Conservation (phyloP, 2,113 vertebrate species). For the Phaethon lepturus region DNA sequence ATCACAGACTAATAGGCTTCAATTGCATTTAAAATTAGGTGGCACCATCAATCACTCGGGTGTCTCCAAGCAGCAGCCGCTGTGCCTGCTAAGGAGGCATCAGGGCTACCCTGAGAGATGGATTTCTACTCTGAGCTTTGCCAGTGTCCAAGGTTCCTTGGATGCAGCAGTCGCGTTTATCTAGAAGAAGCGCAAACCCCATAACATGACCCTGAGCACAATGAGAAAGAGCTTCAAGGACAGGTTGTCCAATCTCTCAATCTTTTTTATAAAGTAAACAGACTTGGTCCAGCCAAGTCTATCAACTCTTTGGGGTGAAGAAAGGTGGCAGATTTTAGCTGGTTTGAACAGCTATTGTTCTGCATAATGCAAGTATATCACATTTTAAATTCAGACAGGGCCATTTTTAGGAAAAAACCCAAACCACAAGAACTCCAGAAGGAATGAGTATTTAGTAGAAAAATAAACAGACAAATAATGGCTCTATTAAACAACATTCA, state of each 20-base stretch:
- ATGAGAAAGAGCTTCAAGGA: background rate
- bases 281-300: background rate
- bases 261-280: background rate
- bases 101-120: background rate
- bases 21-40: background rate
- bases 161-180: fast-evolving
- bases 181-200: background rate
- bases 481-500: background rate
- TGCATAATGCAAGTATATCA: background rate
- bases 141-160: background rate
- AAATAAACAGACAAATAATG: background rate
- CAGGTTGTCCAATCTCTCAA: background rate
- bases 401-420: background rate
- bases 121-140: background rate
- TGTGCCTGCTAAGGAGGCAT: background rate
- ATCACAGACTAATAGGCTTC: slow-evolving; percentile 10
- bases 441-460: background rate
- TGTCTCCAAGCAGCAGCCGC: background rate
- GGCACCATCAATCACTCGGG: background rate
- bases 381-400: background rate
- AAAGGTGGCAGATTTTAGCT: background rate
- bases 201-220: background rate
- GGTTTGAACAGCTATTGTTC: background rate
- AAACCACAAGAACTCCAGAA: background rate
- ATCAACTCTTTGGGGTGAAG: background rate